These are phyloP conservation scores for Notocelia uddmanniana DNA, from an alignment of 2,888 invertebrate genomes.

Conservation along the genomic window DNA sequence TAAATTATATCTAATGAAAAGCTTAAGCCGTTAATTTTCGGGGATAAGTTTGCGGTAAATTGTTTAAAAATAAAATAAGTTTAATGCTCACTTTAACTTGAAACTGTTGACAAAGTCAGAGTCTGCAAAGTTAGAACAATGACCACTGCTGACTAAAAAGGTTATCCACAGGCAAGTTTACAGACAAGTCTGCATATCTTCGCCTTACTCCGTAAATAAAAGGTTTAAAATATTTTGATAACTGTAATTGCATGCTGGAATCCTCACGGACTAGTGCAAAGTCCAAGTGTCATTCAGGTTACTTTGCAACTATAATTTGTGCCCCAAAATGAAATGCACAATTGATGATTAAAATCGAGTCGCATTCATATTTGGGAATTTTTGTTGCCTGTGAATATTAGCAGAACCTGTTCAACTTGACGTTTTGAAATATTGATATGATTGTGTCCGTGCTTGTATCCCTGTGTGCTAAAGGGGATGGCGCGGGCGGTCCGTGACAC, in stretches of 20 bases:
- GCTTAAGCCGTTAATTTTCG: neutral
- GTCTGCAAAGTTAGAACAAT: slow-evolving; percentile 32
- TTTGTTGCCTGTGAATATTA: too few relatives aligned
- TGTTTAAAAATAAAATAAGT: slow-evolving; percentile 12
- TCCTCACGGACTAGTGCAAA: too few relatives aligned
- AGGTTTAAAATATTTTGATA: neutral
- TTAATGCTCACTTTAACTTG: slow-evolving; percentile 14
- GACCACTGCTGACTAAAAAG: neutral
- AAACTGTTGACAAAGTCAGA: slow-evolving; percentile 23
- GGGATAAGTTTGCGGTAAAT: neutral
- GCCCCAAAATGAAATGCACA: neutral
- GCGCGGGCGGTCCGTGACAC: too few relatives aligned
- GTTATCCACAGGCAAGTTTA: neutral
- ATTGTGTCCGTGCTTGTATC: too few relatives aligned
- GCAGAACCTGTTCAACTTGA: too few relatives aligned
- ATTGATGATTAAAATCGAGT: too few relatives aligned
- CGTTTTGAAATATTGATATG: too few relatives aligned
- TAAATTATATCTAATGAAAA: neutral
- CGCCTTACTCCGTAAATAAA: neutral
- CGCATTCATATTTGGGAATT: too few relatives aligned
- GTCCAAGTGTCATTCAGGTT: neutral
- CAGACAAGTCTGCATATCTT: neutral
- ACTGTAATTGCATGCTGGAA: neutral
- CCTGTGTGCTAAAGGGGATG: too few relatives aligned
- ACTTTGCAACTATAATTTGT: neutral